Evolutionary conservation across 2,797 vertebrate species (phyloP), one percentile per base, ranked within the genome.

Genomic region (Microchirus variegatus): DNA sequence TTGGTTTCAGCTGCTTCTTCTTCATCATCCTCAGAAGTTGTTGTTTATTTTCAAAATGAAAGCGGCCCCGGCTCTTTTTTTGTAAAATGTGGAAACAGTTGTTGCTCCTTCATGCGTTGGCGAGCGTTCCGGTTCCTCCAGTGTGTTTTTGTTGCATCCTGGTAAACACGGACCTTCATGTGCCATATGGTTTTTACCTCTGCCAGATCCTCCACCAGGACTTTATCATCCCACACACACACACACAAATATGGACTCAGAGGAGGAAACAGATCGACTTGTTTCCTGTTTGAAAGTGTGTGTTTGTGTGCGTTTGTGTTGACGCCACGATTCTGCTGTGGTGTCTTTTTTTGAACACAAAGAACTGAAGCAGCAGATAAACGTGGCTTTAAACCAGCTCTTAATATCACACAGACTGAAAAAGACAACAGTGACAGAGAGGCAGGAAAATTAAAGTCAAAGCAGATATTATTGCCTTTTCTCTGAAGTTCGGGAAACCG

Each of bases 141-240:
- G 31, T 47, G 31, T 44, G 52, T 48, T 10, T 17, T 17, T 46
- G 10, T 9, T 36, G 31, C 10, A 0, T 45, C 26, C 22, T 37
- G 1, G 10, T 47, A 22, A 44, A 57, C n/a, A 19, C 0, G 15
- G 17, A 16, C n/a, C 41, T 55, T 63, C 13, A 36, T 77, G 64
- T 42, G 59, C 59, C 74, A 53, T 44, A 70, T 51, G 55, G 61
- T 59, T 59, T 77, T 58, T 46, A 17, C 19, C 7, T 31, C 53
- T 45, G 53, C 79, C 76, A 68, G 67, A 59, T 53, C 56, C n/a
- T 65, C 43, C 49, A 44, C 50, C 73, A 65, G 51, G 67, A 75
- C 67, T 63, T 26, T 14, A 56, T 43, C 13, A 53, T 67, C 62
- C 18, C 47, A 49, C 16, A 14, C 41, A 42, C 41, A 42, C 38